phyloP scores from a whole-genome alignment of 2,113 vertebrate genomes.

The Corythornis vintsioides region DNA sequence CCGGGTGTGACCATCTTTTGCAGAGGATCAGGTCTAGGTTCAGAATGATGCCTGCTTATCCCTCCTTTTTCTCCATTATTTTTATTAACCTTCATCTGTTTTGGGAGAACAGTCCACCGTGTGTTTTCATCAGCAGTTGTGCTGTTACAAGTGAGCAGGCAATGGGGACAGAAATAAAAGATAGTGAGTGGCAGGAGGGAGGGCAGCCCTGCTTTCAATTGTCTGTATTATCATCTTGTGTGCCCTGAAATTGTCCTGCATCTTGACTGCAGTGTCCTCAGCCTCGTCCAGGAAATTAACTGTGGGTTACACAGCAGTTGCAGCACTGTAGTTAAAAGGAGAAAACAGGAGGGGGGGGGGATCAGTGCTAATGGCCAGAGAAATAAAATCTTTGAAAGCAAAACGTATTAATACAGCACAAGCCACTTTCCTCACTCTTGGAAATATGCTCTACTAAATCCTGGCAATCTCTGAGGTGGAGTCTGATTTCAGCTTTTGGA shows the following conservation, averaged over 20 bases:
- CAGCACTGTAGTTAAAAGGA: background rate
- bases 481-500: background rate
- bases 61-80: background rate
- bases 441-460: background rate
- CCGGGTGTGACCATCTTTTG: background rate
- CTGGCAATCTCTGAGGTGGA: background rate
- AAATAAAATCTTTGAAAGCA: background rate
- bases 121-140: slow-evolving; percentile 3
- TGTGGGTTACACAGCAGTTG: background rate
- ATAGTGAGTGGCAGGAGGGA: background rate
- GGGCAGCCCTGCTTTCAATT: background rate
- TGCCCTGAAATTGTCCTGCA: background rate
- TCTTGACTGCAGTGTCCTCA: background rate
- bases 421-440: background rate
- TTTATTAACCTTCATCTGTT: slow-evolving; percentile 28
- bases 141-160: background rate
- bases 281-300: background rate
- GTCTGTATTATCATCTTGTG: background rate
- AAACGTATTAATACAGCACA: background rate
- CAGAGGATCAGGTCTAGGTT: background rate
- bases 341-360: background rate
- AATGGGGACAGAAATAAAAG: background rate
- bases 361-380: background rate
- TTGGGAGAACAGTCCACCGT: background rate
- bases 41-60: background rate